These are phyloP conservation scores for Invenusta paracnida DNA, from an alignment of 2,888 invertebrate species.

Conservation along the genomic window DNA sequence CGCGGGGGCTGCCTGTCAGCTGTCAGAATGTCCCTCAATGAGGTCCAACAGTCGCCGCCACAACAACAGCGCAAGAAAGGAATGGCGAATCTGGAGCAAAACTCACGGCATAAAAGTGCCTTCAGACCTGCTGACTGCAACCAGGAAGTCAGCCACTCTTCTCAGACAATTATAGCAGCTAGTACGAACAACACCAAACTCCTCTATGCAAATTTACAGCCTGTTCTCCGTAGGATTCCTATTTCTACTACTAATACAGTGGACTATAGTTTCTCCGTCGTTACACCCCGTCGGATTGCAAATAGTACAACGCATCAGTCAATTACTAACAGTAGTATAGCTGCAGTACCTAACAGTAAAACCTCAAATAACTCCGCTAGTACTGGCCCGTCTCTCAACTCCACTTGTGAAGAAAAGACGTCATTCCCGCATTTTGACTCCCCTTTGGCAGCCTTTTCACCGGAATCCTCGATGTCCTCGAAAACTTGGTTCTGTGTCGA, in stretches of 20 bases:
- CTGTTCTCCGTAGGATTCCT: not conserved
- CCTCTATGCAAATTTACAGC: not conserved
- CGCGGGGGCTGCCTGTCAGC: slow-evolving; percentile 12
- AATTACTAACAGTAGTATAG: not conserved
- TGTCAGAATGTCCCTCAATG: slow-evolving; percentile 4
- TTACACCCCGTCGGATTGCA: no score
- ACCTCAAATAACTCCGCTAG: no score
- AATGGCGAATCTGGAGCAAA: not conserved
- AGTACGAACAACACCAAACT: not conserved
- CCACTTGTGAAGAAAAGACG: not conserved
- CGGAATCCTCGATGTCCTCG: no score
- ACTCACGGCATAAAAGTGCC: slow-evolving; percentile 7
- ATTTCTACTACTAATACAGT: not conserved
- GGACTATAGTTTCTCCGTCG: no score
- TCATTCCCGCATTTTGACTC: not conserved
- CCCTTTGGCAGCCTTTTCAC: not conserved
- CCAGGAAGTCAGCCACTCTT: no score
- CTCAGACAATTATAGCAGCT: not conserved
- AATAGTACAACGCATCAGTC: no score
- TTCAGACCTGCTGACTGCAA: not conserved
- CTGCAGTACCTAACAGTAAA: no score
- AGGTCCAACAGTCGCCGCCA: no score
- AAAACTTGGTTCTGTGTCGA: not conserved
- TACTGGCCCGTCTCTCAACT: no score
- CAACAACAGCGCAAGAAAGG: not conserved